Conservation (phyloP, 2,888 invertebrate species). For the Idaea aversata region DNA sequence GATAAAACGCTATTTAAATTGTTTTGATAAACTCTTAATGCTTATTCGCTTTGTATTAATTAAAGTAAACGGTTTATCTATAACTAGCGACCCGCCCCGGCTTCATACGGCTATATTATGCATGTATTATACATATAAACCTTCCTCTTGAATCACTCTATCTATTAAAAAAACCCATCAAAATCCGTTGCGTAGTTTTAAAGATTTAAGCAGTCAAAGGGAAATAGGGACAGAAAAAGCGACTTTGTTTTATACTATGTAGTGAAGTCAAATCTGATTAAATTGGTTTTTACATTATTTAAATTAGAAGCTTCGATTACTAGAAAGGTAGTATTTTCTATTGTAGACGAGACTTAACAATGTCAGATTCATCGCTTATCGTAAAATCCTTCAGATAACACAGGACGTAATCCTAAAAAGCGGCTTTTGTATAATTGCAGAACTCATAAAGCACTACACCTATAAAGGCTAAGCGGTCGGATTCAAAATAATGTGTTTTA, state of each 20-base stretch:
- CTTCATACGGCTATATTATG: no score
- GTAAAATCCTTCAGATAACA: constrained; percentile 57
- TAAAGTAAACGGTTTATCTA: no score
- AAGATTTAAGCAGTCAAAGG: no score
- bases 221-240: no score
- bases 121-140: no score
- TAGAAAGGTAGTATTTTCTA: neutral
- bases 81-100: no score
- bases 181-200: no score
- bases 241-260: no score
- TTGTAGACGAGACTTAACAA: constrained; percentile 20
- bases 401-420: constrained; percentile 68
- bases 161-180: no score
- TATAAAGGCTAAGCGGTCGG: constrained; percentile 78
- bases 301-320: neutral
- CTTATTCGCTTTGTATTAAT: neutral
- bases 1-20: neutral
- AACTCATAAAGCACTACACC: constrained; percentile 73
- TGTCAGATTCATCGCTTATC: constrained; percentile 36
- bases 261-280: neutral
- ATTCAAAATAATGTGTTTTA: constrained; percentile 79
- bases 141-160: no score
- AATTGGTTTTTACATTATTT: neutral
- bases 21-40: neutral
- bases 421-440: constrained; percentile 73